Evolutionary conservation across 2,888 invertebrate genomes (phyloP), one percentile per base, ranked within the genome.

Genomic region (Dynastes hyllus): DNA sequence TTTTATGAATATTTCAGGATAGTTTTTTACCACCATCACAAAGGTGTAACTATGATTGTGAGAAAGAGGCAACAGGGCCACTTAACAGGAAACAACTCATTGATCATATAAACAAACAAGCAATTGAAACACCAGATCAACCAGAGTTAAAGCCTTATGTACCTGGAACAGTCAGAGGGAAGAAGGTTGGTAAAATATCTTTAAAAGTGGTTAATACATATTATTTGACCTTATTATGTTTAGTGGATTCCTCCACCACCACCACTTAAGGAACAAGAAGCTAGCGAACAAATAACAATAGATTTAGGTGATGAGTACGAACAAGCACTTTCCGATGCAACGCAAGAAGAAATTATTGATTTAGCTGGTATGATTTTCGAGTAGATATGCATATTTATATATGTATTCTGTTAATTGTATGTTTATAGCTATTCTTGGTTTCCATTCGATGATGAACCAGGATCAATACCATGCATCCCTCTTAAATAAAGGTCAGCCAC

Each of bases 371-470:
- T 22, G 51, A 37, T 22, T 61, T 78, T 55, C 65, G 67, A 37
- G 51, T 37, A 51, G 27, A 51, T 13, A 1, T 63, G 32, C 6
- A 63, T 16, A 55, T 55, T 3, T 55, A 1, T 4, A 6, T n/a
- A 22, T 5, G 3, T 55, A 16, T 55, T n/a, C 1, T 77, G 4
- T 2, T 16, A 32, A 70, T 45, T 45, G 9, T 63, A 65, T n/a
- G 6, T 58, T 70, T 53, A 1, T 90, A 97, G 98, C 98, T 89
- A 98, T 98, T 90, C 93, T 98, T 88, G 99, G 99, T 87, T 98
- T 99, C 93, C 99, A 99, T 91, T 98, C 98, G 81, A 98, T 99
- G 97, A 96, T 99, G 95, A 99, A 98, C 89, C 99, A 99, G 91
- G 98, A 98, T 88, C 99, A 99, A 91, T 99, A 98, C 90, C 98